Evolutionary conservation across 2,888 invertebrate genomes (phyloP), one percentile per base, ranked within the genome.

Genomic region (Lepeophtheirus nordmannii): DNA sequence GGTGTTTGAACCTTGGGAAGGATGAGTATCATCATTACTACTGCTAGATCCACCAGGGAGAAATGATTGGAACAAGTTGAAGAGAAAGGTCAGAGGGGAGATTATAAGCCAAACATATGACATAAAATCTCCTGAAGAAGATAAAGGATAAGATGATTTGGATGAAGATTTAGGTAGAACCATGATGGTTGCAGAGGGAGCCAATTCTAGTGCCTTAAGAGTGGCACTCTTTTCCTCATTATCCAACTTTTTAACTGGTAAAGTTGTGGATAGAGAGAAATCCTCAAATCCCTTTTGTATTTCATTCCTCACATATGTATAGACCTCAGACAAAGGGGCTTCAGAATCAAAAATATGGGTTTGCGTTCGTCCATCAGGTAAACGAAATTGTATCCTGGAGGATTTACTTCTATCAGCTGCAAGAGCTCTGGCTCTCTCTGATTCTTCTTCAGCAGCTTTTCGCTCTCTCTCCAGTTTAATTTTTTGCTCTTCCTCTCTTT

Each of bases 191-290:
- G 87, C 84, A 8, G 84, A 85, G 0, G 89, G 89, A 20, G 83
- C 82, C 67, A 90, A 79, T 68, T 83, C 80, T 64, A 89, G 76
- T n/a, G 82, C 82, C 1, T 80, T 73, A 22, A 89, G 77, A 0
- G 82, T 82, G 62, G 78, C 76, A 1, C 74, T 74, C 10, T 78
- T 74, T 61, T 85, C 84, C 2, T 75, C 75, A 17, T 72, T 71
- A 0, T 80, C 78, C 71, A 88, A 82, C 72, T 85, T 83, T 62
- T 83, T 80, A 10, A 85, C 80, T 0, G 89, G 89, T 76, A 86
- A 89, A 65, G 85, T 83, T 23, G 85, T 85, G 70, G 87, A 86
- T 68, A 92, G 77, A 0, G 82, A 79, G 72, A 88, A 88, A 66
- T 83, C 77, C 0, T 39, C 12, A 37, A 57, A 38, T 40, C 53